Evolutionary conservation across 2,113 vertebrate species (phyloP), one percentile per base, ranked within the genome.

Genomic region (Dasyprocta punctata): DNA sequence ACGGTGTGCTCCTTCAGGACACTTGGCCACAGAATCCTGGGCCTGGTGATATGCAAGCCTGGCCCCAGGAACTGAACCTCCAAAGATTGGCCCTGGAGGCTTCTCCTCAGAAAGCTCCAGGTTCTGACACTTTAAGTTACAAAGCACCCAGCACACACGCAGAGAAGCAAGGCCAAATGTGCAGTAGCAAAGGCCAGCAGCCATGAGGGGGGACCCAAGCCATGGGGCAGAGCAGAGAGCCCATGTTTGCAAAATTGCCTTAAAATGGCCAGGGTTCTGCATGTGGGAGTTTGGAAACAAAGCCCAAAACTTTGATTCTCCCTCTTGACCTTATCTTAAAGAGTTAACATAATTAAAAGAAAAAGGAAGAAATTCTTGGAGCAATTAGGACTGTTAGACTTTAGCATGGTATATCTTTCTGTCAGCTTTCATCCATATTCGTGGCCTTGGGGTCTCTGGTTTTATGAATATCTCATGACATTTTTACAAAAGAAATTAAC

Each of bases 391-490:
- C 28, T 38, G n/a, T 54, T 30, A 71, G 41, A 41, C 22, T 16
- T 88, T 22, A 49, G 44, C 30, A 44, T 33, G 24, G 56, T 47
- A 14, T 41, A 38, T 38, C 84, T 54, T 67, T 24, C 22, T 1
- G 1, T 47, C 54, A 44, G 56, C 78, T 86, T 71, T 82, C 81
- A 89, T 56, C 41, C 54, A 41, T 96, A 86, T 90, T 38, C 60
- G 82, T 56, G 14, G 22, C 22, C 56, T 26, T 30, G 20, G 36
- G 10, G 41, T 24, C 87, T 63, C 83, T 28, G 5, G 13, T 7
- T 86, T 96, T 93, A 85, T 16, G 63, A 90, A 69, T 90, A 95
- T 49, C 26, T 54, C 80, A 61, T 36, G 73, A 85, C 41, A 65
- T 67, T 88, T 86, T 54, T 28, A 7, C 33, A 85, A 85, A 78